phyloP scores from a whole-genome alignment of 2,797 vertebrate genomes.

The Hirundo rustica region DNA sequence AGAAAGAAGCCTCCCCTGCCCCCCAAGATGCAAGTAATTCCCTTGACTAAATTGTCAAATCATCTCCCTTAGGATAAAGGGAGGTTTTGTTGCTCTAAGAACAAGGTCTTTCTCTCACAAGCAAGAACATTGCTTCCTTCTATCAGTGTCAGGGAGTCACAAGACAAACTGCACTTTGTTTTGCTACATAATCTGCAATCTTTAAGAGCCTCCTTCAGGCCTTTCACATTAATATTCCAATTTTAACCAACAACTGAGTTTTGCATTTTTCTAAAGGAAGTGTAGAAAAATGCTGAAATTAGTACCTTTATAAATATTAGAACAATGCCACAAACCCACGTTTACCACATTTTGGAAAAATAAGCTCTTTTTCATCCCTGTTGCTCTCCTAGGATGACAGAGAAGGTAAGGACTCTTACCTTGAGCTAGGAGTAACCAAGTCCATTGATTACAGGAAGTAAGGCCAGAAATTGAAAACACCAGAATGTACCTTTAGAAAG shows the following conservation, averaged over 20 bases:
- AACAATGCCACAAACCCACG: background rate
- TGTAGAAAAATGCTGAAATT: background rate
- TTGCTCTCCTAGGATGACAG: background rate
- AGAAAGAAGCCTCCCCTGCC: background rate
- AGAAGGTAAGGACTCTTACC: background rate
- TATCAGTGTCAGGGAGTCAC: background rate
- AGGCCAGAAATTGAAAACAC: background rate
- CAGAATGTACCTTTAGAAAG: background rate
- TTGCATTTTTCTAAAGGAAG: background rate
- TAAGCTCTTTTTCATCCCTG: background rate
- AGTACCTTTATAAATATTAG: background rate
- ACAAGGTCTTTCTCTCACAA: constrained; percentile 20
- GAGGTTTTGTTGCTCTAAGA: constrained; percentile 8
- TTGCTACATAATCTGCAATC: background rate
- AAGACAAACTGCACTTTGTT: constrained; percentile 34
- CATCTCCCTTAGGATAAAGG: background rate
- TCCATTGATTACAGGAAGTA: background rate
- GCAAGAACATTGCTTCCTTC: background rate
- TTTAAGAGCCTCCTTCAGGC: background rate
- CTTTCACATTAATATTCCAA: background rate
- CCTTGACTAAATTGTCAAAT: background rate
- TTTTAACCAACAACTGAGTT: background rate
- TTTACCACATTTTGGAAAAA: background rate
- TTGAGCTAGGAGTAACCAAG: background rate
- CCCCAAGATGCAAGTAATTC: background rate